phyloP scores from a whole-genome alignment of 2,113 vertebrate genomes.

The Notechis scutatus region DNA sequence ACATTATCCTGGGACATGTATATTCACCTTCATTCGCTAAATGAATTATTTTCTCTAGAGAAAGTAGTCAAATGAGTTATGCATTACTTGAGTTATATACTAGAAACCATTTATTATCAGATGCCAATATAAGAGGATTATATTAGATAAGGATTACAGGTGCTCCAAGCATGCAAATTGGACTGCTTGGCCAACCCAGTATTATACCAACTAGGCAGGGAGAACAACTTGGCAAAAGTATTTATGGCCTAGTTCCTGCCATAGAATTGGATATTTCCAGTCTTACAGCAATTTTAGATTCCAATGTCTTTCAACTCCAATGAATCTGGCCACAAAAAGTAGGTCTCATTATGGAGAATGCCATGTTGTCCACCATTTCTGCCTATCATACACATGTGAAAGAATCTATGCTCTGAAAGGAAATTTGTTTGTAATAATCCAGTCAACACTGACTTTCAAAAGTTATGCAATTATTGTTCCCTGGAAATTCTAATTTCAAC shows the following conservation, averaged over 20 bases:
- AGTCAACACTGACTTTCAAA: background rate
- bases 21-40: background rate
- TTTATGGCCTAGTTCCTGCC: background rate
- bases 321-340: background rate
- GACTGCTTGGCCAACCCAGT: background rate
- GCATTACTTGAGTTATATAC: background rate
- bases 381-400: background rate
- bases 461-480: background rate
- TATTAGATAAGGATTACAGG: background rate
- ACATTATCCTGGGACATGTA: background rate
- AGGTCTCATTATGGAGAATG: background rate
- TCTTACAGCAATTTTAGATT: background rate
- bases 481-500: background rate
- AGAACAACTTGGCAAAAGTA: background rate
- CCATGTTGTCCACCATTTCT: background rate
- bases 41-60: background rate
- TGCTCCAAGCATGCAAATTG: background rate
- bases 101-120: background rate
- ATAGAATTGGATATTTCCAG: background rate
- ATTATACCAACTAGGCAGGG: too few species aligned
- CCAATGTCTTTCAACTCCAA: background rate
- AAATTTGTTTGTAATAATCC: background rate
- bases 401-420: background rate
- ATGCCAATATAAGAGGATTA: background rate
- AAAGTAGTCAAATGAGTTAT: background rate